phyloP scores from a whole-genome alignment of 1,140 invertebrate species.

The Drosophila lacertosa region DNA sequence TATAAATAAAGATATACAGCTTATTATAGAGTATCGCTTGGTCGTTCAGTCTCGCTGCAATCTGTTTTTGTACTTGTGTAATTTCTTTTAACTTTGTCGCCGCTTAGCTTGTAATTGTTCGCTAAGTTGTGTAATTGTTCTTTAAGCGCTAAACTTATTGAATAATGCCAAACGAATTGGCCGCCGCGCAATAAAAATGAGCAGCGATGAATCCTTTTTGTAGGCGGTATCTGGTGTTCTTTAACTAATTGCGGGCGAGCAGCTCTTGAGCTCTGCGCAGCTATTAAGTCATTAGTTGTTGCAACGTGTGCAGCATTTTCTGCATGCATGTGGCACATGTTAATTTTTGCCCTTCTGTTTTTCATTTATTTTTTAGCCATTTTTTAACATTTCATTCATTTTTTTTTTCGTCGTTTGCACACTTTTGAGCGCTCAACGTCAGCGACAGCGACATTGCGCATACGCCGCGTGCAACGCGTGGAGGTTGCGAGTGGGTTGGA shows the following conservation, averaged over 20 bases:
- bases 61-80: conserved; percentile 44
- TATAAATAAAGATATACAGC: no score
- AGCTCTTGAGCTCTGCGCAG: conserved; percentile 49
- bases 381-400: no score
- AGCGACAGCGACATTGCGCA: conserved; percentile 39
- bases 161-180: conserved; percentile 61
- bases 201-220: conserved; percentile 23
- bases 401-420: conserved; percentile 18
- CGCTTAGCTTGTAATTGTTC: conserved; percentile 69
- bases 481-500: not conserved
- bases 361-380: conserved; percentile 11
- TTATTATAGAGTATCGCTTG: not conserved
- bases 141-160: conserved; percentile 72
- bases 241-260: conserved; percentile 40
- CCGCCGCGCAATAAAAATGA: conserved; percentile 38
- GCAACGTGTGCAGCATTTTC: conserved; percentile 66
- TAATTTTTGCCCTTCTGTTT: conserved; percentile 53
- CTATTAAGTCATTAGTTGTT: conserved; percentile 81
- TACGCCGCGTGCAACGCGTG: conserved; percentile 42
- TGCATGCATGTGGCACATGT: conserved; percentile 70
- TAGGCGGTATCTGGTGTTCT: conserved; percentile 27
- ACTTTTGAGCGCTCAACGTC: conserved; percentile 33
- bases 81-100: conserved; percentile 58
- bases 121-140: conserved; percentile 72
- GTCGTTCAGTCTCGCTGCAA: not conserved